Base-by-base conservation (phyloP, 2,797 vertebrate species). In the Melopsittacus undulatus region DNA sequence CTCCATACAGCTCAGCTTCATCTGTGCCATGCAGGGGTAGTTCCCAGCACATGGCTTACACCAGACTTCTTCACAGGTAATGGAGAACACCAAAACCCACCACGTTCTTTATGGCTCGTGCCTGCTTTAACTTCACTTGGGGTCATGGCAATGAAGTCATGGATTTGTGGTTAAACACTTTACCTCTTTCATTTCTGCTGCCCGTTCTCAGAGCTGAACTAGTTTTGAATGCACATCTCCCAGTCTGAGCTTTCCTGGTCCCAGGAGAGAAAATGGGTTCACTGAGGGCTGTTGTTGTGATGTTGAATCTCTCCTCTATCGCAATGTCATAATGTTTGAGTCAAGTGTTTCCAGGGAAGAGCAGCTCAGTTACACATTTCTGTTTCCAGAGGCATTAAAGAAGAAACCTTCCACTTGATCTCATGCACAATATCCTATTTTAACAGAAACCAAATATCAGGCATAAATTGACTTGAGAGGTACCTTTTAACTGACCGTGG, bases 81-180 rank as follows among this genome's bases (percentile, higher is more conserved):
- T 0, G 10, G 73, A 40, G 24, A 83, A 21, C 57, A 11, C 19
- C 52, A 63, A 61, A 54, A 11, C 59, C 32, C 38, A 22, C 30
- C 32, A 1, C 0, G 0, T 24, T 23, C 56, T 9, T 18, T 5
- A 6, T 5, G 34, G 26, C 24, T 27, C 18, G 23, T 8, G 34
- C 34, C 23, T 73, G 45, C 45, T 83, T 74, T 43, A 51, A 32
- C 23, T 79, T 74, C 24, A 5, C 62, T 88, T 26, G n/a, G n/a
- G 38, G 30, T 75, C 32, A 1, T 0, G 18, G 46, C 19, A 23
- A 51, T 61, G 40, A 75, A 91, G 49, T 40, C 54, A 20, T 16
- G 19, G 3, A 2, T 73, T 79, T 90, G 46, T 12, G 84, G 66
- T 79, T 46, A 57, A 83, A 92, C 64, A n/a, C 48, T 38, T 48